A percentile compares a stretch with the other conserved stretches of the same genome.
phyloP scores from a whole-genome alignment of 2,113 vertebrate genomes.

The Dipodomys spectabilis region DNA sequence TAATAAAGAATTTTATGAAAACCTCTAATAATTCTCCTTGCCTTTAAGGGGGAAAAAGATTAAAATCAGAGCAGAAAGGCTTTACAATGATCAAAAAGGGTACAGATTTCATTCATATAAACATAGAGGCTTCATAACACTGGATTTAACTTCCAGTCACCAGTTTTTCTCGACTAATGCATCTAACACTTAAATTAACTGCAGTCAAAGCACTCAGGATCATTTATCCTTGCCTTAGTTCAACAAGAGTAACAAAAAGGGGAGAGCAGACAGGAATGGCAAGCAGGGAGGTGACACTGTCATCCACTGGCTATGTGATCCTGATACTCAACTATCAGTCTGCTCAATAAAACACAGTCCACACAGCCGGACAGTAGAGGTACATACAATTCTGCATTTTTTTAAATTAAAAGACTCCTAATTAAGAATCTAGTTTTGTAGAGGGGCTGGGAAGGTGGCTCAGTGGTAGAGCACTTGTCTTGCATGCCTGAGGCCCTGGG shows the following conservation, averaged over 20 bases:
- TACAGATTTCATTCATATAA: neutral
- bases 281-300: neutral
- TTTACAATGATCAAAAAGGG: neutral
- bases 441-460: too few relatives aligned
- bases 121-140: neutral
- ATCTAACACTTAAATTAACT: conserved; percentile 18
- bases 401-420: neutral
- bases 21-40: neutral
- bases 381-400: neutral
- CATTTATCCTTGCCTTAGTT: neutral
- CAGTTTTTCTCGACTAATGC: neutral
- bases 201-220: neutral
- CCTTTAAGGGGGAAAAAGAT: conserved; percentile 7
- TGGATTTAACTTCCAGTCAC: conserved; percentile 6
- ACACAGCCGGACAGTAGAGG: neutral
- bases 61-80: conserved; percentile 9
- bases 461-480: too few relatives aligned
- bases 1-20: conserved; percentile 45
- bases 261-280: neutral
- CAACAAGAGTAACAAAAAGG: neutral
- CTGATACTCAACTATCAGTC: neutral
- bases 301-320: too few relatives aligned
- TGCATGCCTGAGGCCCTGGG: too few relatives aligned
- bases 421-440: neutral
- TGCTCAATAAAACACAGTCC: neutral